Evolutionary conservation across 2,888 invertebrate species (phyloP).

Genomic region (Watsonalla cultraria): DNA sequence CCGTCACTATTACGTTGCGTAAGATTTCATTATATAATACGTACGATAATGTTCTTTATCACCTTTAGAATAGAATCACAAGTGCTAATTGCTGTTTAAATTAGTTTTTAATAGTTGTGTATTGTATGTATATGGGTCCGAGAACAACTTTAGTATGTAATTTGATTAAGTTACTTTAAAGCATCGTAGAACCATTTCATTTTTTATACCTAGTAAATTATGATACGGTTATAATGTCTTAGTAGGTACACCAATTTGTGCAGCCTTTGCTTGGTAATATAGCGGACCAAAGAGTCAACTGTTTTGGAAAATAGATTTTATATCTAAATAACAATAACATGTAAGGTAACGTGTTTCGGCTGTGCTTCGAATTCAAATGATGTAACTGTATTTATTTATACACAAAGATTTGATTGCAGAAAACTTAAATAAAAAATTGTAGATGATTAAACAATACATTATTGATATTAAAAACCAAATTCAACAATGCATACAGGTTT

Average conservation of each 20-base stretch:
- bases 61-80: constrained; percentile 22
- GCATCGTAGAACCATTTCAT: not conserved
- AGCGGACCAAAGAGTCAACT: constrained; percentile 74
- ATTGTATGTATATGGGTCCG: not conserved
- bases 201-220: not conserved
- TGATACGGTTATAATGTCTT: not conserved
- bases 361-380: constrained; percentile 63
- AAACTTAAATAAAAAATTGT: too few species aligned
- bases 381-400: constrained; percentile 15
- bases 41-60: constrained; percentile 20
- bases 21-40: constrained; percentile 17
- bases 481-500: too few species aligned
- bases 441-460: too few species aligned
- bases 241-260: not conserved
- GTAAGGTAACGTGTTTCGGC: constrained; percentile 61
- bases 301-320: constrained; percentile 63
- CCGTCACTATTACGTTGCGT: constrained; percentile 37
- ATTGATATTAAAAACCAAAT: too few species aligned
- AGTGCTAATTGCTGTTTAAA: constrained; percentile 22
- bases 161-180: not conserved
- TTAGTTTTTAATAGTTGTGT: constrained; percentile 7
- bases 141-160: not conserved
- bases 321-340: constrained; percentile 44
- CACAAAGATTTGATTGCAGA: not conserved
- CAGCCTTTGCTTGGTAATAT: constrained; percentile 69